phyloP scores from a whole-genome alignment of 2,113 vertebrate genomes.

The Mastomys coucha region DNA sequence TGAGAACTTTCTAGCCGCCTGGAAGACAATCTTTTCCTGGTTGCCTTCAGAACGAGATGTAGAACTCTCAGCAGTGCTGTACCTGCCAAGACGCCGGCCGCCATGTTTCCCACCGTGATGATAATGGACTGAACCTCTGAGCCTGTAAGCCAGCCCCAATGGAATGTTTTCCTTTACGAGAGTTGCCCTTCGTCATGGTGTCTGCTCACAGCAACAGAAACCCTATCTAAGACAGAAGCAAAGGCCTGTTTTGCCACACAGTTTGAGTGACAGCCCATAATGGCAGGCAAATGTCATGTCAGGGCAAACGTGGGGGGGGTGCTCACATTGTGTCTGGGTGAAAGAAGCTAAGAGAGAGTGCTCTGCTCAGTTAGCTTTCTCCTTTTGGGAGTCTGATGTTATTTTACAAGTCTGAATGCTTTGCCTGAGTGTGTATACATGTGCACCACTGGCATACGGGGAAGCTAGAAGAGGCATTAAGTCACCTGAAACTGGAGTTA shows the following conservation, averaged over 20 bases:
- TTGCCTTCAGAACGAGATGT: too few relatives aligned
- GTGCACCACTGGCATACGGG: not conserved
- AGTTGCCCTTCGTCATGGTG: too few relatives aligned
- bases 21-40: too few relatives aligned
- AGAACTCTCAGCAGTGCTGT: too few relatives aligned
- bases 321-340: not conserved
- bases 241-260: not conserved
- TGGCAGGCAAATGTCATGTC: not conserved
- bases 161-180: too few relatives aligned
- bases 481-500: not conserved
- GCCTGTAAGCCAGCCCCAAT: too few relatives aligned
- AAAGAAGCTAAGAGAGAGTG: not conserved
- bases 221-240: not conserved
- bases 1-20: too few relatives aligned
- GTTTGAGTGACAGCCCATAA: not conserved
- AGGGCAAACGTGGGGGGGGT: not conserved
- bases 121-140: too few relatives aligned
- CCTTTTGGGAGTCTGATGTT: too few relatives aligned
- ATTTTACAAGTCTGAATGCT: not conserved
- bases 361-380: not conserved
- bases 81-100: too few relatives aligned
- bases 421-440: not conserved
- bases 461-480: not conserved
- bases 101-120: too few relatives aligned
- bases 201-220: too few relatives aligned